Percentiles rank a stretch among this genome's conserved stretches.
These are phyloP conservation scores for Laothoe populi DNA, from an alignment of 2,888 invertebrate genomes.

Conservation along the genomic window DNA sequence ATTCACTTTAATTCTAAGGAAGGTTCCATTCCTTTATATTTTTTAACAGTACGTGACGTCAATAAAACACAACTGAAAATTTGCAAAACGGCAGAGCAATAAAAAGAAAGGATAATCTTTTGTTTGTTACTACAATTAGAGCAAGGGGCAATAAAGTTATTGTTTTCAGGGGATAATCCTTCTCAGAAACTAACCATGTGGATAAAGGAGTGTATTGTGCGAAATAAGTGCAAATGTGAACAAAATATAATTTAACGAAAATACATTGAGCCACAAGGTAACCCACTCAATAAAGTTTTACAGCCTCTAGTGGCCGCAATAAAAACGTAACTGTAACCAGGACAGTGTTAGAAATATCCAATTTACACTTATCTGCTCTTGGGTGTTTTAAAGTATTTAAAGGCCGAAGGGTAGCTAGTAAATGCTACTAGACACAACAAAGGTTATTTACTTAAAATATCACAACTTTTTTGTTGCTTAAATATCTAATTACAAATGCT, in stretches of 20 bases:
- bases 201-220: slow-evolving; percentile 27
- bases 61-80: background rate
- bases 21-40: background rate
- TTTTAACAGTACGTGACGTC: background rate
- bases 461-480: too few species aligned
- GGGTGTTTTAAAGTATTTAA: slow-evolving; percentile 23
- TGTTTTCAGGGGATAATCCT: slow-evolving; percentile 40
- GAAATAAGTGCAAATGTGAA: slow-evolving; percentile 26
- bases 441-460: background rate
- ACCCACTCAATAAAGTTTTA: slow-evolving; percentile 62
- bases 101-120: slow-evolving; percentile 51
- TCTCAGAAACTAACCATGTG: slow-evolving; percentile 41
- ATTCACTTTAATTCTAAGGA: background rate
- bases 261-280: slow-evolving; percentile 45
- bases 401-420: slow-evolving; percentile 1
- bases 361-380: slow-evolving; percentile 41
- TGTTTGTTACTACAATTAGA: slow-evolving; percentile 52
- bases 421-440: background rate
- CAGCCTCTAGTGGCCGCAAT: slow-evolving; percentile 44
- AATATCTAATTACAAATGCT: too few species aligned
- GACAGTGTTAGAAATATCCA: slow-evolving; percentile 34
- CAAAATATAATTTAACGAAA: slow-evolving; percentile 27
- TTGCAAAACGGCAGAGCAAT: slow-evolving; percentile 12
- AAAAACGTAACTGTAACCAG: slow-evolving; percentile 59
- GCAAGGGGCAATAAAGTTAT: slow-evolving; percentile 2